These are phyloP conservation scores for Ecliptopera silaceata DNA, from an alignment of 2,888 invertebrate genomes.

Conservation along the genomic window DNA sequence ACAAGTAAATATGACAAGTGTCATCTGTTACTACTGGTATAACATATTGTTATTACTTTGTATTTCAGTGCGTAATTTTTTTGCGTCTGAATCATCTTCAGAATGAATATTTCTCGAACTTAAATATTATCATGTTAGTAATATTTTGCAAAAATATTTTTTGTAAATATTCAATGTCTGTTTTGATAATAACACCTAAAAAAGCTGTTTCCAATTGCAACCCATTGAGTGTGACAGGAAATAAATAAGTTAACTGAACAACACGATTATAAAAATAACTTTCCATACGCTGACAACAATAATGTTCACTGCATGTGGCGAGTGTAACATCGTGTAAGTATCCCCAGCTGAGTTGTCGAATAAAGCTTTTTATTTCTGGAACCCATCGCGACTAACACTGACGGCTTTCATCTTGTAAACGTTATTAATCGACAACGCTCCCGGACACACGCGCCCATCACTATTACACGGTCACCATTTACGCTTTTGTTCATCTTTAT, in stretches of 20 bases:
- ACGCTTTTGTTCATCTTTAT: conserved; percentile 9
- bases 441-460: conserved; percentile 62
- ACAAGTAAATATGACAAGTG: conserved; percentile 31
- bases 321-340: conserved; percentile 56
- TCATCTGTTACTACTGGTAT: conserved; percentile 5
- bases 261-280: conserved; percentile 22
- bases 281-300: conserved; percentile 22
- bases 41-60: conserved; percentile 1
- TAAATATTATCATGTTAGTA: too few species aligned
- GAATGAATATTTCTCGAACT: neutral
- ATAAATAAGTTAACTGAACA: neutral
- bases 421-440: conserved; percentile 80
- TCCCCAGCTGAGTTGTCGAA: conserved; percentile 75
- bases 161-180: too few species aligned
- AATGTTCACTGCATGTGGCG: conserved; percentile 38
- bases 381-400: conserved; percentile 66
- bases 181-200: too few species aligned
- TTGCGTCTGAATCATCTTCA: neutral
- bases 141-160: too few species aligned
- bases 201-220: neutral
- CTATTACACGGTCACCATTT: conserved; percentile 46
- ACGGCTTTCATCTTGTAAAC: conserved; percentile 81
- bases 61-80: neutral
- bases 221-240: conserved; percentile 3
- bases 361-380: conserved; percentile 78